phyloP scores from a whole-genome alignment of 2,797 vertebrate genomes.

The Coccyzus lansbergi region DNA sequence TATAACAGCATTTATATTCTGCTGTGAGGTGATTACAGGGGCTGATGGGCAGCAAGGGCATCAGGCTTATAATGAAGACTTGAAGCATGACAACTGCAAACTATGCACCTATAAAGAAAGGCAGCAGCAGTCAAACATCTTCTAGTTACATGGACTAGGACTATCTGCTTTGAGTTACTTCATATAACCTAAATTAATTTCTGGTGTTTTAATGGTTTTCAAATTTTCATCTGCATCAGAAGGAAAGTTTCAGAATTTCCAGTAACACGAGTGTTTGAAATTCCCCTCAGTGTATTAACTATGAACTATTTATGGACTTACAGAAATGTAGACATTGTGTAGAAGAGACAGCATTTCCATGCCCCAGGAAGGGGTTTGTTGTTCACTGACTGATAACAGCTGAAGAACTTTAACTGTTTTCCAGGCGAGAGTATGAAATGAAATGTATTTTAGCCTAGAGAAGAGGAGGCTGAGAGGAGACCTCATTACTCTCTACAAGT shows the following conservation, averaged over 20 bases:
- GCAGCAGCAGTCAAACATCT: neutral
- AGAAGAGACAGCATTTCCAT: neutral
- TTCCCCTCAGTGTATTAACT: neutral
- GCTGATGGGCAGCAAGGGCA: neutral
- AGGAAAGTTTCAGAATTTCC: neutral
- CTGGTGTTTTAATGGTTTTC: neutral
- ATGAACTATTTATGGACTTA: neutral
- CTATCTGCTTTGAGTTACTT: neutral
- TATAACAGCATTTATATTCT: neutral
- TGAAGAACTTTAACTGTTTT: neutral
- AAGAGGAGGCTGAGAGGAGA: no score
- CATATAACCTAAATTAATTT: neutral
- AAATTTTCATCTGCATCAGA: neutral
- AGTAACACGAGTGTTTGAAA: neutral
- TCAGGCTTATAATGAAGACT: fast-evolving
- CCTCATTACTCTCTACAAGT: no score
- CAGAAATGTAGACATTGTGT: neutral
- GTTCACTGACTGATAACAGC: neutral
- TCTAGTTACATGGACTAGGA: neutral
- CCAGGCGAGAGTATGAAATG: neutral
- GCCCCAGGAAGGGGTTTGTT: neutral
- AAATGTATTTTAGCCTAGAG: neutral
- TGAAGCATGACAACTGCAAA: neutral
- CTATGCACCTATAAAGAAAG: neutral
- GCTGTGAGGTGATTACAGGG: neutral